phyloP scores from a whole-genome alignment of 1,140 invertebrate species.

The Caerostris darwini region DNA sequence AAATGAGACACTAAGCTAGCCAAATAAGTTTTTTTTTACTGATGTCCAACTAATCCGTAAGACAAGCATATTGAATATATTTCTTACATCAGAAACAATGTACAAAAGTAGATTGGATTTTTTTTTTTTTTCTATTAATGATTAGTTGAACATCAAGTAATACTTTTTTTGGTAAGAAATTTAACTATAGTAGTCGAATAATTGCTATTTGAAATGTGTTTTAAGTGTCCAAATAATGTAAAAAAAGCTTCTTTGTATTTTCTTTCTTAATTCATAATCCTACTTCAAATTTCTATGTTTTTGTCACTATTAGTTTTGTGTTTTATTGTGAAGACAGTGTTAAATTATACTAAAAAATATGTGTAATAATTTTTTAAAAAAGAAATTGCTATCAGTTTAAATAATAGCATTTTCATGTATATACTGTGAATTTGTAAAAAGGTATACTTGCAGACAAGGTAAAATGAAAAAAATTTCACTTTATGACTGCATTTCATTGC shows the following conservation, averaged over 20 bases:
- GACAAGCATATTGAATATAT: slow-evolving; percentile 39
- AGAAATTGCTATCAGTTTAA: slow-evolving; percentile 61
- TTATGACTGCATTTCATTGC: slow-evolving; percentile 76
- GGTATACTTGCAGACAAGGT: slow-evolving; percentile 68
- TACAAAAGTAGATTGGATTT: slow-evolving; percentile 46
- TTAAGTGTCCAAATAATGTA: neutral
- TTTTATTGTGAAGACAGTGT: slow-evolving; percentile 48
- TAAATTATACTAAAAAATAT: slow-evolving; percentile 60
- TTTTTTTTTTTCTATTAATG: neutral
- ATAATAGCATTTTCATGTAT: slow-evolving; percentile 75
- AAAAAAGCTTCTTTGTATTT: slow-evolving; percentile 7
- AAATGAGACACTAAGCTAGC: slow-evolving; percentile 45
- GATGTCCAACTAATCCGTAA: slow-evolving; percentile 30
- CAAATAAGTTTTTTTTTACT: slow-evolving; percentile 27
- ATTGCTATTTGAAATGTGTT: neutral
- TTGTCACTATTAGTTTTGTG: slow-evolving; percentile 45
- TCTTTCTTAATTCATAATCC: neutral
- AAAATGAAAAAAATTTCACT: slow-evolving; percentile 75
- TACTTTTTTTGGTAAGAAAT: slow-evolving; percentile 17
- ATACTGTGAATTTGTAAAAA: slow-evolving; percentile 78
- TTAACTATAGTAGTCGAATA: neutral
- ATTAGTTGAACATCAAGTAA: slow-evolving; percentile 15
- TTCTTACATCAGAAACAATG: slow-evolving; percentile 45
- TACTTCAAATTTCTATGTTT: neutral
- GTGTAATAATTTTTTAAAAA: slow-evolving; percentile 62